Conservation (phyloP, 2,888 invertebrate genomes). For the Diadromus collaris region DNA sequence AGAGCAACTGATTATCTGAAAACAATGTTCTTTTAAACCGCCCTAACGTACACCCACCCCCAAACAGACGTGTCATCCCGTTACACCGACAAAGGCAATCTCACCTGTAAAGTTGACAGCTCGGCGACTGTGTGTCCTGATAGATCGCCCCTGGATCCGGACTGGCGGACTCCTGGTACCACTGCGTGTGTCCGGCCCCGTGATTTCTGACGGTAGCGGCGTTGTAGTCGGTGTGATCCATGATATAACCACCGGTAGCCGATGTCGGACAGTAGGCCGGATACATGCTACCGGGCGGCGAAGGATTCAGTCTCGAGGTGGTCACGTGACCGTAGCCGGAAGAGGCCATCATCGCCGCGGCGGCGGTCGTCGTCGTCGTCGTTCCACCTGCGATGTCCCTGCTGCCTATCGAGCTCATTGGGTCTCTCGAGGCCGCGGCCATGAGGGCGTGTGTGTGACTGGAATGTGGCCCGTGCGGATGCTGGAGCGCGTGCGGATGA, state of each 20-base stretch:
- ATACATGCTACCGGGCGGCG: conserved; percentile 77
- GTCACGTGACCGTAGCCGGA: conserved; percentile 76
- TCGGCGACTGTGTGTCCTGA: conserved; percentile 78
- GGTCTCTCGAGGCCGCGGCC: conserved; percentile 67
- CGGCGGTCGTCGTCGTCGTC: conserved; percentile 73
- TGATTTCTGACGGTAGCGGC: conserved; percentile 73
- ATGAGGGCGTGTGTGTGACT: conserved; percentile 69
- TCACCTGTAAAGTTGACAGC: conserved; percentile 78
- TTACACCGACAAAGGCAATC: not conserved
- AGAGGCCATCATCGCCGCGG: conserved; percentile 78
- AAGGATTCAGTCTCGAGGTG: conserved; percentile 73
- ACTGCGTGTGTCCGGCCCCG: conserved; percentile 75
- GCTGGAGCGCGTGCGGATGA: conserved; percentile 70
- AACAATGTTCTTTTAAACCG: too few species aligned
- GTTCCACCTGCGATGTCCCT: conserved; percentile 58
- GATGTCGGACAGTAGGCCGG: conserved; percentile 74
- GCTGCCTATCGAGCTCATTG: conserved; percentile 57
- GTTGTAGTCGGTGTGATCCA: conserved; percentile 78
- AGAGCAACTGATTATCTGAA: too few species aligned
- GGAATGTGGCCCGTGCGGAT: conserved; percentile 69
- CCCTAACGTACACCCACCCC: too few species aligned
- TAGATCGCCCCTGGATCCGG: conserved; percentile 77
- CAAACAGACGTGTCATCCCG: not conserved
- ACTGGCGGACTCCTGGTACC: conserved; percentile 79
- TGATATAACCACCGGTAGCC: conserved; percentile 74